These are phyloP conservation scores for Charina bottae DNA, from an alignment of 2,113 vertebrate species.

Conservation along the genomic window DNA sequence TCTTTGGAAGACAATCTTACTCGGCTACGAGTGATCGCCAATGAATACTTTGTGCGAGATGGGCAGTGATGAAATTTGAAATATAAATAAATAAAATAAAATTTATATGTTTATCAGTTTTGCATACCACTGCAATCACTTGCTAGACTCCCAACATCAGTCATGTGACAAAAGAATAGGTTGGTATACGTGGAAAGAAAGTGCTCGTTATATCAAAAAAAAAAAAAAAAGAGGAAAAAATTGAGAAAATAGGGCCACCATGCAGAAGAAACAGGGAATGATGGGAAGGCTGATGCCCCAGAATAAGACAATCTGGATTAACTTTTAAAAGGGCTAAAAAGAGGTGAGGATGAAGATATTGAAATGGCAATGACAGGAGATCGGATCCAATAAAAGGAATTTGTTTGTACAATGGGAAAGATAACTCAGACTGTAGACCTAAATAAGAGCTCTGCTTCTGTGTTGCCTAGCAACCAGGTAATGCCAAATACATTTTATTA, in stretches of 20 bases:
- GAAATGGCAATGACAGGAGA: not conserved
- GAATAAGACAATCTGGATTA: not conserved
- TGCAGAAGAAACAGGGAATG: not conserved
- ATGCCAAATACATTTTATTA: not conserved
- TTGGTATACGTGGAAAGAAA: not conserved
- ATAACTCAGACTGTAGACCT: not conserved
- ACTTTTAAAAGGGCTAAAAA: not conserved
- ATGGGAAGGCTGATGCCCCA: not conserved
- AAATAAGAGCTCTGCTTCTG: not conserved
- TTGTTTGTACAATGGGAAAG: not conserved
- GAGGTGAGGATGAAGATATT: not conserved
- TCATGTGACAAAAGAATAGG: not conserved
- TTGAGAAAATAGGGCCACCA: not conserved
- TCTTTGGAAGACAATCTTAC: too few relatives aligned
- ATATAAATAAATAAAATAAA: too few relatives aligned
- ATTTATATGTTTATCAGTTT: not conserved
- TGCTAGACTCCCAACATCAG: not conserved
- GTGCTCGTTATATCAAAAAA: not conserved
- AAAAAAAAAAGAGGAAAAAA: not conserved
- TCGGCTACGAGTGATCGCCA: too few relatives aligned
- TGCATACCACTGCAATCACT: not conserved
- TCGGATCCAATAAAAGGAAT: not conserved
- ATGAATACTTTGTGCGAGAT: too few relatives aligned
- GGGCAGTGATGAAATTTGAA: too few relatives aligned
- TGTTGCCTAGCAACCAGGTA: not conserved